Evolutionary conservation across 1,140 invertebrate genomes (phyloP), one percentile per base, ranked within the genome.

Genomic region (Pseudomyrmex concolor): DNA sequence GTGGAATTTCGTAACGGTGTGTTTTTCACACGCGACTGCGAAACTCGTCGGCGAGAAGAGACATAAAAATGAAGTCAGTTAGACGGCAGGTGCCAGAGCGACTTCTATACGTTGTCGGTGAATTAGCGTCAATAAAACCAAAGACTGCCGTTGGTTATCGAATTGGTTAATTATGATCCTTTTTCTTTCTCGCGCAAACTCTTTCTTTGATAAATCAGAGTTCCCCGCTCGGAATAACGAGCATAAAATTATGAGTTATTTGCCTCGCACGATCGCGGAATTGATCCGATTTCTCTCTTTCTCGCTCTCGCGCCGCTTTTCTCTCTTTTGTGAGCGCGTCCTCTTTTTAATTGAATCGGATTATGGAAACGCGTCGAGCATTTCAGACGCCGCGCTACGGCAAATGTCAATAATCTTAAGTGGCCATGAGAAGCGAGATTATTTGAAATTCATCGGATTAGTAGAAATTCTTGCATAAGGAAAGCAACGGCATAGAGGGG

Each of bases 291-390:
- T 78, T 19, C 43, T 45, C 15, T 15, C 2, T 9, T 15, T 17
- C 15, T 64, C 34, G 3, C 34, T 66, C 34, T 25, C 34, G 19
- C 10, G 3, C 17, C 13, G 3, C 10, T 19, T 25, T 22, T 22
- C 13, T 13, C 9, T 10, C 12, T 9, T 9, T 4, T 22, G 17
- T 25, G 43, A n/a, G 1, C 15, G 4, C 9, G n/a, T 70, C 43
- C 66, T 80, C 43, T 80, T 80, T 80, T 80, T 80, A 80, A 80
- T 80, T 80, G 76, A 80, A 80, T 80, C 76, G 76, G 54, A 80
- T 80, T 70, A 80, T 71, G 76, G 76, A 59, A 71, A 80, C 66
- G 76, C 66, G 76, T 71, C 76, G 74, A 34, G 63, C 62, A 73
- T 62, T 60, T 63, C 80, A 76, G 59, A 73, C 60, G 60, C 64